These are phyloP conservation scores for Cecropterus lyciades DNA, from an alignment of 1,140 invertebrate species.

Conservation along the genomic window DNA sequence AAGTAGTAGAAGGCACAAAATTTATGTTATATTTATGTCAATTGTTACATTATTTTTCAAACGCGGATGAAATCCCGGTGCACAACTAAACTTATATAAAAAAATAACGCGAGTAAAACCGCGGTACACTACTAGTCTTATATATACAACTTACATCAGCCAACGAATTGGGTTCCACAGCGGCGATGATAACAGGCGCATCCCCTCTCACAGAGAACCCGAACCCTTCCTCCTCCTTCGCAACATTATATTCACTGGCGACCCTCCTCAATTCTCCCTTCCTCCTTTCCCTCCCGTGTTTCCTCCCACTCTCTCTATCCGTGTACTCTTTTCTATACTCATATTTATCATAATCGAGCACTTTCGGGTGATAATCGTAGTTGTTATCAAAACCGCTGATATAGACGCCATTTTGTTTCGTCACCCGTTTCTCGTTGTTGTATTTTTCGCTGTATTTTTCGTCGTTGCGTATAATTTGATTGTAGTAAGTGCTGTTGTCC, in stretches of 20 bases:
- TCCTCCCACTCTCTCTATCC: slow-evolving; percentile 44
- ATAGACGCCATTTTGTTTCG: slow-evolving; percentile 80
- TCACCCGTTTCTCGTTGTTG: slow-evolving; percentile 67
- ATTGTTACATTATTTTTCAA: no score
- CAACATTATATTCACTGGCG: slow-evolving; percentile 48
- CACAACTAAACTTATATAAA: no score
- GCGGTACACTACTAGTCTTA: no score
- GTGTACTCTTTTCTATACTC: slow-evolving; percentile 37
- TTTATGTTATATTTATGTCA: no score
- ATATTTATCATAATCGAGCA: slow-evolving; percentile 66
- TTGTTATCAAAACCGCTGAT: slow-evolving; percentile 73
- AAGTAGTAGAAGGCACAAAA: no score
- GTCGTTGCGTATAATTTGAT: slow-evolving; percentile 71
- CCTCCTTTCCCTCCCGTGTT: slow-evolving; percentile 60
- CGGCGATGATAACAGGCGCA: no score
- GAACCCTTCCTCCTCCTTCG: no score
- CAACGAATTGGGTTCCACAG: no score
- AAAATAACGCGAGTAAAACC: no score
- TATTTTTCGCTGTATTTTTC: slow-evolving; percentile 69
- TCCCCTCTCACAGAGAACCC: no score
- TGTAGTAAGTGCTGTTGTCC: slow-evolving; percentile 81
- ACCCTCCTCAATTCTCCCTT: slow-evolving; percentile 65
- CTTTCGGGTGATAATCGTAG: slow-evolving; percentile 70
- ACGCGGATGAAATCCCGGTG: no score
- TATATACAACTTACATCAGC: no score